Percentiles rank a stretch among this genome's conserved stretches.
These are phyloP conservation scores for Tridacna crocea DNA, from an alignment of 2,888 invertebrate genomes.

Conservation along the genomic window DNA sequence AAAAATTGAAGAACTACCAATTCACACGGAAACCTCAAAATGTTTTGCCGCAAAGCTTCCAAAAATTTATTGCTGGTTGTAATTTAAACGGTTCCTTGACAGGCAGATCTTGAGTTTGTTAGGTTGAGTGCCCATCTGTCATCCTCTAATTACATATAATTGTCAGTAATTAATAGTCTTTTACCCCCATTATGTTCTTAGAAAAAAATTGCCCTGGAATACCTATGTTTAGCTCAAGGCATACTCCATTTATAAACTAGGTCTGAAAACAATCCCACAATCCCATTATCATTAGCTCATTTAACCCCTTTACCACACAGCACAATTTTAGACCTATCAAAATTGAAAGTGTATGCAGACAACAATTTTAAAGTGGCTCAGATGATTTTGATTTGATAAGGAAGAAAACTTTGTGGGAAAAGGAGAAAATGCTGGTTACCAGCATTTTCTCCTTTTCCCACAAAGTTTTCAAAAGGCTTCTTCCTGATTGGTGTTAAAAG, in stretches of 20 bases:
- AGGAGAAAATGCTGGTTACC: neutral
- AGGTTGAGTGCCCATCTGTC: conserved; percentile 11
- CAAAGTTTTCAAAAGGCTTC: neutral
- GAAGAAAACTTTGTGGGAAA: neutral
- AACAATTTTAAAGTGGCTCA: neutral
- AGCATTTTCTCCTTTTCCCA: neutral
- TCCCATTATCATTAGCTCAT: no score
- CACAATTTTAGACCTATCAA: neutral
- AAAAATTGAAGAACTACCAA: no score
- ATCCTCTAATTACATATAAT: conserved; percentile 15
- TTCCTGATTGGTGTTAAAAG: no score
- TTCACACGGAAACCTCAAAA: no score
- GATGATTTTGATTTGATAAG: neutral
- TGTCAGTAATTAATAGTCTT: conserved; percentile 16
- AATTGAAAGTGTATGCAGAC: neutral
- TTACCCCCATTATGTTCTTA: conserved; percentile 6
- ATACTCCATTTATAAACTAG: no score
- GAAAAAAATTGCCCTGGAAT: no score
- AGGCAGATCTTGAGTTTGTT: conserved; percentile 1
- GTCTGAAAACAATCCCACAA: no score
- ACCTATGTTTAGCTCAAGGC: no score
- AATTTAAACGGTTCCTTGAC: neutral
- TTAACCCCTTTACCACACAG: neutral
- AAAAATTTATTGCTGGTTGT: neutral
- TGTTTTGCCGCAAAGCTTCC: no score